Conservation (phyloP, 2,888 invertebrate species). For the Sarcophaga carnaria region DNA sequence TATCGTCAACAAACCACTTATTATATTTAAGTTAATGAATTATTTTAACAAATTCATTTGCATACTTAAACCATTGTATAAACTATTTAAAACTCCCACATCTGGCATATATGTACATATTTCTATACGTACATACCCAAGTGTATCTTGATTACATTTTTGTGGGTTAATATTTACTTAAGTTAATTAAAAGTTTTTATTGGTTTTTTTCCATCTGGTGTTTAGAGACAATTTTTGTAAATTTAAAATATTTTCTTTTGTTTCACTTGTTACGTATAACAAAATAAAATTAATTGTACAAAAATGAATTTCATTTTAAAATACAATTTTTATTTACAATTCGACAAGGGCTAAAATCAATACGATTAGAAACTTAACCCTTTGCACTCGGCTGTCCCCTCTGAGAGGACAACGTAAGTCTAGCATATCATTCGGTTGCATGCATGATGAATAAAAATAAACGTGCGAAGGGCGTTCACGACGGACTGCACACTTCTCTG, state of each 20-base stretch:
- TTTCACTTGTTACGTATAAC: conserved; percentile 4
- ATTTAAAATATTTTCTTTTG: conserved; percentile 7
- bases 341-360: no score
- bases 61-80: not conserved
- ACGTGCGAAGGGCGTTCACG: no score
- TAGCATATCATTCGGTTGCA: no score
- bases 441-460: no score
- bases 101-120: not conserved
- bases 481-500: no score
- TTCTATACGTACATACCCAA: not conserved
- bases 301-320: no score
- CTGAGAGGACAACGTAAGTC: no score
- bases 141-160: conserved; percentile 55
- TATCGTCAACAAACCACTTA: no score
- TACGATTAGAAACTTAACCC: no score
- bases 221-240: conserved; percentile 31
- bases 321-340: no score
- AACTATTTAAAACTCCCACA: conserved; percentile 24
- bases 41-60: not conserved
- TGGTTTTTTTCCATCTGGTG: conserved; percentile 55
- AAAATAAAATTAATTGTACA: conserved; percentile 2
- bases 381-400: no score
- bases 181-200: conserved; percentile 78
- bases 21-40: no score
- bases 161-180: conserved; percentile 77